Conservation (phyloP, 2,888 invertebrate genomes). For the Idaea straminata region DNA sequence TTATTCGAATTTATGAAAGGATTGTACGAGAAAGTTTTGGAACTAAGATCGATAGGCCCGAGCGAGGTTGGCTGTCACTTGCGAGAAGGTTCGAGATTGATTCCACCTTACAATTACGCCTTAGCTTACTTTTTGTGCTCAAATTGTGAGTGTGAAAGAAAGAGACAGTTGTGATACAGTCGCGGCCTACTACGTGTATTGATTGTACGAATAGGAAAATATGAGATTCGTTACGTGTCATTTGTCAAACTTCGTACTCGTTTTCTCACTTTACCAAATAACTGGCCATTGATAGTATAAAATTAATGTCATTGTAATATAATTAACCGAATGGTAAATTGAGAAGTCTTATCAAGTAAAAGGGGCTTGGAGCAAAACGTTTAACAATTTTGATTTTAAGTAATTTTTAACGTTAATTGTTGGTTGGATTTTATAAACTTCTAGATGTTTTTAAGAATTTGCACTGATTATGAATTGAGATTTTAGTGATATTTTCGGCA, state of each 20-base stretch:
- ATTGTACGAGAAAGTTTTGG: too few relatives aligned
- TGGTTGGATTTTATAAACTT: neutral
- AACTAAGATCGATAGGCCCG: too few relatives aligned
- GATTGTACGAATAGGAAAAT: neutral
- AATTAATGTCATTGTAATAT: neutral
- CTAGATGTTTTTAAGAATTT: neutral
- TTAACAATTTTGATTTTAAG: neutral
- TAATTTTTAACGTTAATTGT: neutral
- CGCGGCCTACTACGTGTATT: neutral
- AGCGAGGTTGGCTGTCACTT: too few relatives aligned
- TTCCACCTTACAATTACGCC: too few relatives aligned
- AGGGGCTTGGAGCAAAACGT: too few relatives aligned
- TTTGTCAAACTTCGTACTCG: neutral
- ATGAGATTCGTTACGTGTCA: neutral
- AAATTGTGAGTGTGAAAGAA: neutral
- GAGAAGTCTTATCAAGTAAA: too few relatives aligned
- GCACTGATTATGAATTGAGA: too few relatives aligned
- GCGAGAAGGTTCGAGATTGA: too few relatives aligned
- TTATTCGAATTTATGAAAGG: too few relatives aligned
- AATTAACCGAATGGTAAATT: too few relatives aligned
- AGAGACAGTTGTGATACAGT: neutral
- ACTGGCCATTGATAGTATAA: slow-evolving; percentile 14
- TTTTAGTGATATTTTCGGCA: neutral
- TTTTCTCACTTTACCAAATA: slow-evolving; percentile 15
- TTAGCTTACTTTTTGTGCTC: too few relatives aligned